Percentiles rank a stretch among this genome's conserved stretches.
Conservation (phyloP, 2,113 vertebrate genomes). For the Lates calcarifer region DNA sequence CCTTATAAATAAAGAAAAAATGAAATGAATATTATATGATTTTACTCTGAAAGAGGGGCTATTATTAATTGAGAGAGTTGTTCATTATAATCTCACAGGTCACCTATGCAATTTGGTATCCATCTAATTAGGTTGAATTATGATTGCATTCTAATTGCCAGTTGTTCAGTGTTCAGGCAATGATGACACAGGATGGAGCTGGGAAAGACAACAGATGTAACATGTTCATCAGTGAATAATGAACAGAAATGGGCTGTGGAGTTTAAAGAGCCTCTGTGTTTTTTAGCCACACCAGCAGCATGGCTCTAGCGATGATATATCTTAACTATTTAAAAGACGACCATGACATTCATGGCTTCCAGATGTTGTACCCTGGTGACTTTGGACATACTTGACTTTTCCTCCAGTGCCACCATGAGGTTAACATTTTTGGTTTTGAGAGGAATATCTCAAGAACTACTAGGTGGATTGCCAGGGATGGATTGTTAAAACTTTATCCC, state of each 20-base stretch:
- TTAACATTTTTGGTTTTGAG: not conserved
- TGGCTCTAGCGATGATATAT: not conserved
- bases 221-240: not conserved
- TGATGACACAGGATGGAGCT: conserved; percentile 3
- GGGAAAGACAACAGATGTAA: conserved; percentile 21
- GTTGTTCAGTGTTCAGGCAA: conserved; percentile 7
- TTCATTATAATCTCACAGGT: not conserved
- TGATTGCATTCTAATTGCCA: conserved; percentile 27
- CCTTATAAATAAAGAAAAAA: conserved; percentile 27
- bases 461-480: no score
- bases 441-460: not conserved
- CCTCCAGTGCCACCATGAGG: no score
- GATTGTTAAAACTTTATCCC: not conserved
- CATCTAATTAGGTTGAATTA: conserved; percentile 22
- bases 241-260: not conserved
- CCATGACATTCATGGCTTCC: not conserved
- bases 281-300: not conserved
- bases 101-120: conserved; percentile 23
- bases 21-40: conserved; percentile 3
- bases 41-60: not conserved
- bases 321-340: not conserved
- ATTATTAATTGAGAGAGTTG: not conserved
- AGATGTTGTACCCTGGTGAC: not conserved
- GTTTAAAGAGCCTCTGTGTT: not conserved
- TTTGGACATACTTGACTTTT: not conserved